phyloP scores from a whole-genome alignment of 53 echinoderm and acorn worm genomes.

The Echinometra lucunter region DNA sequence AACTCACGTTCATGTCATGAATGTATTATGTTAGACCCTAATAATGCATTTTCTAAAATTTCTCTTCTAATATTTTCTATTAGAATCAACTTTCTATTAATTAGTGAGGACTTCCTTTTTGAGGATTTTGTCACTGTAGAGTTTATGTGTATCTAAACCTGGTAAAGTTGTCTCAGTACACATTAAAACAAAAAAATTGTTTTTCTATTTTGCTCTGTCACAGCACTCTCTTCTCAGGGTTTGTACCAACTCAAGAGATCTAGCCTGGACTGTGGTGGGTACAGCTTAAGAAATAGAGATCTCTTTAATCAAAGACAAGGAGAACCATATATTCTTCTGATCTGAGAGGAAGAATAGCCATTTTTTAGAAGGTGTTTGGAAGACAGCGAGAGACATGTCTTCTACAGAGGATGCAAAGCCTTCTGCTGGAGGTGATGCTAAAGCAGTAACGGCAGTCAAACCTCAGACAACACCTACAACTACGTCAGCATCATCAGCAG shows the following conservation, averaged over 20 bases:
- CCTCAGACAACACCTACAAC: constrained; percentile 22
- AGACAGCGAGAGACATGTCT: constrained; percentile 25
- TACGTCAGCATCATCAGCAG: neutral
- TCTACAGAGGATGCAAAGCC: constrained; percentile 47
- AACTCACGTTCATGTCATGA: too few relatives aligned
- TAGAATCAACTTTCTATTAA: too few relatives aligned
- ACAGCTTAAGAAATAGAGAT: neutral
- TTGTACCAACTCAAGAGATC: neutral
- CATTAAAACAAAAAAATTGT: neutral
- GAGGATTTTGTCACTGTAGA: too few relatives aligned
- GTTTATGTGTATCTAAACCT: too few relatives aligned
- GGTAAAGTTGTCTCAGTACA: too few relatives aligned
- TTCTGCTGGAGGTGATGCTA: constrained; percentile 56
- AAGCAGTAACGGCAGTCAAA: constrained; percentile 7
- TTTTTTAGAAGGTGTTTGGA: neutral
- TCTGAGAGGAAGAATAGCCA: neutral
- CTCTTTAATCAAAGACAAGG: neutral
- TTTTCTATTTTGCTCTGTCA: too few relatives aligned
- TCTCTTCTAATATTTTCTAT: too few relatives aligned
- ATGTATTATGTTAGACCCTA: too few relatives aligned
- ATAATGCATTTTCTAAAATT: too few relatives aligned
- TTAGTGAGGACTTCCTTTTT: too few relatives aligned
- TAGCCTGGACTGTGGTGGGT: neutral
- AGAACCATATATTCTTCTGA: neutral
- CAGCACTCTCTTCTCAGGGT: neutral